Evolutionary conservation across 2,113 vertebrate genomes (phyloP), one percentile per base, ranked within the genome.

Genomic region (Macheiramphus alcinus): DNA sequence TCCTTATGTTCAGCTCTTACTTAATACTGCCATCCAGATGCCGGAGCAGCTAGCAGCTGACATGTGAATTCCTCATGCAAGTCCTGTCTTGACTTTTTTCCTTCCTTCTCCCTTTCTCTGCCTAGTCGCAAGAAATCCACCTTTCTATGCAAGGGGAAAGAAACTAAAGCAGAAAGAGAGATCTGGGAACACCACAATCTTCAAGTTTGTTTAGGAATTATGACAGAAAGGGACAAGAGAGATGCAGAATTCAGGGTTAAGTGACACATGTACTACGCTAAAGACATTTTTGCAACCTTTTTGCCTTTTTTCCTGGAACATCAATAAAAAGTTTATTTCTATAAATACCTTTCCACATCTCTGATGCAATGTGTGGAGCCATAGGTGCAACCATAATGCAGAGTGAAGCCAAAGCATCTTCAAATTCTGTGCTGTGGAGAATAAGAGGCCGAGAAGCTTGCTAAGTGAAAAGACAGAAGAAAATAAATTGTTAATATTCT

Each of bases 291-390:
- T 78, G 34, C 45, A 78, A 80, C 45, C 36, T 55, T 79, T 42
- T 50, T 59, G 11, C 26, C 26, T 26, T 88, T 88, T 79, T 70
- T 56, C 45, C 32, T 63, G 59, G 21, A 85, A 62, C 23, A 47
- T 17, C 9, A 80, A n/a, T 21, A 81, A 75, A 29, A 79, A 75
- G 21, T 16, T 18, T 81, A 61, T 58, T 63, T 71, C 21, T 78
- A 40, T 10, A 73, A 96, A 97, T 97, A 99, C 99, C 99, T 99
- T 99, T 98, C 99, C 99, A 99, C 89, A 99, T 98, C 97, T 99
- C 99, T 19, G 99, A 99, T 22, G 99, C 97, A 68, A 99, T 93
- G 93, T 99, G 98, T 6, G 99, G 99, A 63, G 99, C 99, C 99
- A 99, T 98, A 8, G 99, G 99, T 15, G 99, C 98, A 4, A 98